Base-by-base conservation (phyloP, 35 echinoderm and acorn worm species). In the Ophioderma brevispina region DNA sequence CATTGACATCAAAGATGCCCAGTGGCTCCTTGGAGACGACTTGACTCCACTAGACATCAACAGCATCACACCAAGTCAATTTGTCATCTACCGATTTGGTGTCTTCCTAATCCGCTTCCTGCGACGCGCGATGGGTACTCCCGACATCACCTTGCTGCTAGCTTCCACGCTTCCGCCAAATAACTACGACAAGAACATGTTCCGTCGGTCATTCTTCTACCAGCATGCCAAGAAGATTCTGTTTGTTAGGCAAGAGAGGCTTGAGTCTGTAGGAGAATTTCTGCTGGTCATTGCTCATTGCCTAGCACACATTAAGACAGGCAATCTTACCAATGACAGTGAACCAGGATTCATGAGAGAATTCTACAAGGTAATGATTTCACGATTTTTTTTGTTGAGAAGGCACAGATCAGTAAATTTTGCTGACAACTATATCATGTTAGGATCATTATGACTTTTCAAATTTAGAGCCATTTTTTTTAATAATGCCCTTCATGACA, bases 1-100 rank as follows among this genome's bases (percentile, higher is more conserved):
- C 84, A 95, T 98, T 38, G 96, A 98, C 70, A 36, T 98, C 89
- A 98, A 98, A 56, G 96, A 98, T 88, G 96, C 96, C 10, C 96
- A 98, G 76, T 98, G 96, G 96, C 80, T 93, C 28, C 94, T 95
- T 8, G 84, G 86, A 10, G 86, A 92, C 0, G 96, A 95, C 4
- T 85, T 98, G 5, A 39, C 70, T 23, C 96, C 96, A 0, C 81
- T 98, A n/a, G 96, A 98, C 80, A 95, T 98, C 87, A 88, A 95
- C 93, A 88, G 94, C 82, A 95, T 98, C 90, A 92, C 90, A n/a
- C 93, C 96, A 0, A 95, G 93, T 55, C 96, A 98, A 78, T 98
- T 98, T 38, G 88, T 98, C 64, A 64, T 98, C 91, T 98, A 98
- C 79, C 90, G 93, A 70, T 98, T 98, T 37, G 96, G 96, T 0